Base-by-base conservation (phyloP, 2,888 invertebrate genomes). In the Clivina fossor region DNA sequence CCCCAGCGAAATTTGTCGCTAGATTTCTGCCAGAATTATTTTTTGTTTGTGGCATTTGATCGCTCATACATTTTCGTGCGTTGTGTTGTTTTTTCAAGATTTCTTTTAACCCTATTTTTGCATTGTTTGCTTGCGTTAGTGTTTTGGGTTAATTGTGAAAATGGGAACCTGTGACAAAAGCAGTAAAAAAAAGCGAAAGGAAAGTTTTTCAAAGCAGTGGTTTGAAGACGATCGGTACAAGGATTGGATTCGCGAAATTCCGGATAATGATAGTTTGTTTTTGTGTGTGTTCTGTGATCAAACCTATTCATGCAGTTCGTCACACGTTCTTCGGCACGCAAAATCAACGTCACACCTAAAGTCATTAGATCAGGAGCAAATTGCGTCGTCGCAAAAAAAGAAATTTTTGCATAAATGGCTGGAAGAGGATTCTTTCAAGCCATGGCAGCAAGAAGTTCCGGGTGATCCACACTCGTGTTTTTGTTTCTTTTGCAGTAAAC, bases 401-500 rank as follows among this genome's bases (percentile, higher is more conserved):
- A 24, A 3, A 37, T 54, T 54, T 18, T 9, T 20, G 22, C 32
- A 3, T 1, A 30, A 46, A 18, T 54, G 54, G 54, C 32, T 54
- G 7, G 47, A 54, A 47, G 30, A 19, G 11, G 24, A 33, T 15
- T 11, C 40, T n/a, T 53, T 53, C 15, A 32, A 24, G 19, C 28
- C 15, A 1, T 56, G 56, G 56, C 16, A 48, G 30, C 35, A 56
- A 28, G 13, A 43, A 18, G 30, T 37, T 9, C 5, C 30, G 3
- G 47, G 41, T 20, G 32, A 50, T 28, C 20, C 20, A 13, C 13
- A 15, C 18, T 20, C 37, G 26, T 30, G 35, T 16, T 15, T 13
- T 11, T 56, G 56, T 16, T 5, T n/a, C 9, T 18, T 35, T 30
- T 56, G 56, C 26, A 33, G 48, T 35, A 38, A n/a, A 4, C 4